A percentile compares a stretch with the other conserved stretches of the same genome.
Conservation (phyloP, 1,140 invertebrate species). For the Drosophila dunni region DNA sequence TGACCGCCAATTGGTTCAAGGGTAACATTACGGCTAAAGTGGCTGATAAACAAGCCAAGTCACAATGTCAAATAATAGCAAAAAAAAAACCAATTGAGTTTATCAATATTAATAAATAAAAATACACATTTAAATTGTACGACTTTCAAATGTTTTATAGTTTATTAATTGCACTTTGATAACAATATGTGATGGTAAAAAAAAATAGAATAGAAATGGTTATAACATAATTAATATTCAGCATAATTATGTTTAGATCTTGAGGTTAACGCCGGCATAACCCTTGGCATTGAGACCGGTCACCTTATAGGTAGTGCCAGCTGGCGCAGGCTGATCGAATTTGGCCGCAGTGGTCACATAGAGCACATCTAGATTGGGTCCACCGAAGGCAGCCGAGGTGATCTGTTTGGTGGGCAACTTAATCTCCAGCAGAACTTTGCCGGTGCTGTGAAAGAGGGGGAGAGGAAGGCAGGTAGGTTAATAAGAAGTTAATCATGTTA, state of each 20-base stretch:
- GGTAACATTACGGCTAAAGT: conserved; percentile 9
- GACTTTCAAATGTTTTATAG: no score
- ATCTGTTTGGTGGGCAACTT: conserved; percentile 88
- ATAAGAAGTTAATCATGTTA: no score
- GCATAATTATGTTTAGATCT: conserved; percentile 49
- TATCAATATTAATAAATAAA: conserved; percentile 30
- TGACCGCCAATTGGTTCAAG: conserved; percentile 29
- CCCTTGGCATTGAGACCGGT: conserved; percentile 88
- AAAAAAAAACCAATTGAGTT: conserved; percentile 3
- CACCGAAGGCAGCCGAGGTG: conserved; percentile 93
- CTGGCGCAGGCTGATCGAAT: conserved; percentile 86
- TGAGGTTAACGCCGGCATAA: conserved; percentile 59
- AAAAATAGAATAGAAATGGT: conserved; percentile 28
- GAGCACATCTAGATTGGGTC: conserved; percentile 89
- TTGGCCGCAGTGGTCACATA: conserved; percentile 91
- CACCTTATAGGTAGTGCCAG: conserved; percentile 90
- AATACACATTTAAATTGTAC: background rate
- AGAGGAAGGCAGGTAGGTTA: no score
- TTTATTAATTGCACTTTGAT: conserved; percentile 52
- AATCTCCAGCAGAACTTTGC: conserved; percentile 77
- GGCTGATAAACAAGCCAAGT: conserved; percentile 1
- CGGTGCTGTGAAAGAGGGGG: conserved; percentile 56
- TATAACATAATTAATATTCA: conserved; percentile 14
- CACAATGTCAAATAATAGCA: conserved; percentile 23
- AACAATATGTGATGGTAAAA: conserved; percentile 13